Base-by-base conservation (phyloP, 2,797 vertebrate genomes). In the Pterois miles region DNA sequence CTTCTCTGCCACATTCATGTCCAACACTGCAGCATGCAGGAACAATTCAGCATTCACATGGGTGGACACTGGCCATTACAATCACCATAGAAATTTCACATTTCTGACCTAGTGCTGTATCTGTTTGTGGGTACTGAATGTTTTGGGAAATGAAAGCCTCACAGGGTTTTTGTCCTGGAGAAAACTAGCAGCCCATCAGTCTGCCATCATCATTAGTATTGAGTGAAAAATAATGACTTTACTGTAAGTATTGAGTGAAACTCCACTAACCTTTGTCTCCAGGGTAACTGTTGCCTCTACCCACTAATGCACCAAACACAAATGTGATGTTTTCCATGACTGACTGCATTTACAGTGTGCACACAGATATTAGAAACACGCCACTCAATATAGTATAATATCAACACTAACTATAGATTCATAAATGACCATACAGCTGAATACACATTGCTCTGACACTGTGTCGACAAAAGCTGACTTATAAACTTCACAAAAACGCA, bases 211-310 rank as follows among this genome's bases (percentile, higher is more conserved):
- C 80, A 83, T 87, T 67, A 71, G 40, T 83, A 92, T 84, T 67
- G 92, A 93, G 63, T 82, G 76, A 77, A 81, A 89, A 86, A 81
- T 82, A 92, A 91, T 83, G 88, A 85, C 80, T 87, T 52, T 43
- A 88, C 83, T 89, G 86, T 84, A 89, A 71, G 53, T 85, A 92
- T 90, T 76, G 90, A 91, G 69, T 86, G 80, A 85, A 88, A 81
- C 22, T 57, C 81, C 65, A 82, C 79, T 89, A 90, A 90, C 90
- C 89, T 91, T 84, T 88, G 73, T 78, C 87, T 90, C 50, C 29
- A 36, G 88, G 92, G 88, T 84, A 87, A 78, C 29, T 59, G 71
- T 40, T 57, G 67, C 67, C 40, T 72, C 70, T 68, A 46, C 27
- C 54, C 67, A 66, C 77, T 86, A 74, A 90, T 81, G 78, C 78